Percentiles rank a stretch among this genome's conserved stretches.
Conservation (phyloP, 1,140 invertebrate genomes). For the Drosophila oshimai region DNA sequence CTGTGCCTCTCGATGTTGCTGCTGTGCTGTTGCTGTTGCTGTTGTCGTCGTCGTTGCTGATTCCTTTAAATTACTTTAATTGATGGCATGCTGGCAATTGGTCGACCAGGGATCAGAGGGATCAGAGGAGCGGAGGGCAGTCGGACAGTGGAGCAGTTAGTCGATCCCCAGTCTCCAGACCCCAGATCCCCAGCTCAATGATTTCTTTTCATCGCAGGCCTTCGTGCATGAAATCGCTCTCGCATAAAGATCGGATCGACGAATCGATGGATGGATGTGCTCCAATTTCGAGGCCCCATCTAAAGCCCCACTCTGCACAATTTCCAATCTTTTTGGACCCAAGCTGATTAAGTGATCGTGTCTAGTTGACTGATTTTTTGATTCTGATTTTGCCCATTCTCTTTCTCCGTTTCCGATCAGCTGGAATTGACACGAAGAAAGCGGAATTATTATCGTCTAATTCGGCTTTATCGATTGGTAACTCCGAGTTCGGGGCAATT, state of each 20-base stretch:
- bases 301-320: constrained; percentile 12
- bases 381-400: constrained; percentile 19
- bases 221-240: constrained; percentile 65
- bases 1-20: background rate
- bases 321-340: constrained; percentile 42
- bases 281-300: constrained; percentile 37
- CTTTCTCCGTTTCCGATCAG: constrained; percentile 8
- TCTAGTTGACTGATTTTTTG: constrained; percentile 45
- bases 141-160: constrained; percentile 9
- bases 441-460: constrained; percentile 29
- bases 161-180: background rate
- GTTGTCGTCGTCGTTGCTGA: constrained; percentile 37
- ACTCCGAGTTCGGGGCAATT: background rate
- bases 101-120: background rate
- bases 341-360: constrained; percentile 54
- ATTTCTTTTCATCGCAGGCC: constrained; percentile 64
- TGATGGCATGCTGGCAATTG: constrained; percentile 64
- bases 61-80: constrained; percentile 80
- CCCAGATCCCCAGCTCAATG: constrained; percentile 43
- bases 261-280: constrained; percentile 25
- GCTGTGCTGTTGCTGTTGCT: constrained; percentile 17
- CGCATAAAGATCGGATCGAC: constrained; percentile 13
- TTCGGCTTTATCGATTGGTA: constrained; percentile 2
- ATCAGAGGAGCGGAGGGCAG: constrained; percentile 9
- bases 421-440: constrained; percentile 48